Conservation (phyloP, 2,113 vertebrate species). For the Sander vitreus region DNA sequence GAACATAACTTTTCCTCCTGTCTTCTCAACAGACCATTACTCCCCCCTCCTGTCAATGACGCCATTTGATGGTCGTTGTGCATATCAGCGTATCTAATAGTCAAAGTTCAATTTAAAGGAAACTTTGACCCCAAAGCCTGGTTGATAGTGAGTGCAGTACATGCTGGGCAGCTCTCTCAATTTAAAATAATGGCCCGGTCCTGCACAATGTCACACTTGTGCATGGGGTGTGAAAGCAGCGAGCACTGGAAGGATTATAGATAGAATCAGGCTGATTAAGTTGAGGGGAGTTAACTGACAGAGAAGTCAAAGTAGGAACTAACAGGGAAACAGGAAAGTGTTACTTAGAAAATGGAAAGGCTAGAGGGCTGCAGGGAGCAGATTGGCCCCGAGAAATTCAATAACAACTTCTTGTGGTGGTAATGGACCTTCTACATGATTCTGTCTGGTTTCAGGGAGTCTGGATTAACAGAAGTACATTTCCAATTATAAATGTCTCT, state of each 20-base stretch:
- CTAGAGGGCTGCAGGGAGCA: neutral
- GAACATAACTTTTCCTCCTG: too few relatives aligned
- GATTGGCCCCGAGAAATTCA: neutral
- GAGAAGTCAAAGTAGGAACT: neutral
- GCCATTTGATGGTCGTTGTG: neutral
- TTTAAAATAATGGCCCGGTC: slow-evolving; percentile 2
- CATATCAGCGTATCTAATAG: neutral
- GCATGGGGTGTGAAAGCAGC: neutral
- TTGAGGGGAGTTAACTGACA: neutral
- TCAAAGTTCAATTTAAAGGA: neutral
- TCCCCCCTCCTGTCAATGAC: too few relatives aligned
- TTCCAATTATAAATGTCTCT: too few relatives aligned
- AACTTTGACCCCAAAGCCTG: neutral
- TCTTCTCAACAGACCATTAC: too few relatives aligned
- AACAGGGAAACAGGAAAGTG: neutral
- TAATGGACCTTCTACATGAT: neutral
- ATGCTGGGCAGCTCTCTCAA: neutral
- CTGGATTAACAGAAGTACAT: too few relatives aligned
- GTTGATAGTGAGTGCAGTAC: neutral
- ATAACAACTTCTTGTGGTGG: neutral
- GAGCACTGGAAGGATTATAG: neutral
- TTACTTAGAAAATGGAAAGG: neutral
- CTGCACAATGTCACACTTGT: neutral
- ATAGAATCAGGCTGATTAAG: slow-evolving; percentile 2
- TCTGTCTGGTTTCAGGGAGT: too few relatives aligned